Evolutionary conservation across 2,888 invertebrate species (phyloP).

Genomic region (Aelia acuminata): DNA sequence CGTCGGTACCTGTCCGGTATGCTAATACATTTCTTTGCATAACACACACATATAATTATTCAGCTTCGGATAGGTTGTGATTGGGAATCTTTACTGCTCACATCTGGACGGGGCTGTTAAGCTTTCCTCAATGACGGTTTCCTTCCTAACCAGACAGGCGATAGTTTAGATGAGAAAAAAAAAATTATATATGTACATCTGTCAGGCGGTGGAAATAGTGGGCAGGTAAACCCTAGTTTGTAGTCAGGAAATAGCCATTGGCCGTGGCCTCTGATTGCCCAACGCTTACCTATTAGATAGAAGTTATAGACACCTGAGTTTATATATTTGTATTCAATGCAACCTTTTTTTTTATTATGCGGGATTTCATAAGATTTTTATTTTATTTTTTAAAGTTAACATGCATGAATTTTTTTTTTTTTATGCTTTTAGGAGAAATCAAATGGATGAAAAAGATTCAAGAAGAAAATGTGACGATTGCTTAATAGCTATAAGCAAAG

Average conservation of each 20-base stretch:
- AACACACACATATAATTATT: conserved; percentile 22
- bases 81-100: conserved; percentile 11
- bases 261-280: neutral
- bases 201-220: neutral
- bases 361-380: too few relatives aligned
- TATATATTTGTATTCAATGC: too few relatives aligned
- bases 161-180: neutral
- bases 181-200: neutral
- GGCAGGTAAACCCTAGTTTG: neutral
- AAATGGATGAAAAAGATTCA: too few relatives aligned
- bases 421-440: too few relatives aligned
- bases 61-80: neutral
- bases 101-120: neutral
- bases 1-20: neutral
- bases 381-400: too few relatives aligned
- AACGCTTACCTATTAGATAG: neutral
- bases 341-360: too few relatives aligned
- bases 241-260: neutral
- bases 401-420: too few relatives aligned
- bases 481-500: too few relatives aligned
- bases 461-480: too few relatives aligned
- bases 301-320: neutral
- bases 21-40: neutral
- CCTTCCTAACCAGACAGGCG: neutral
- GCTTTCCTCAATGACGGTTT: neutral